Evolutionary conservation across 92 coral and sea anemone genomes (phyloP).

Genomic region (Muricea muricata): DNA sequence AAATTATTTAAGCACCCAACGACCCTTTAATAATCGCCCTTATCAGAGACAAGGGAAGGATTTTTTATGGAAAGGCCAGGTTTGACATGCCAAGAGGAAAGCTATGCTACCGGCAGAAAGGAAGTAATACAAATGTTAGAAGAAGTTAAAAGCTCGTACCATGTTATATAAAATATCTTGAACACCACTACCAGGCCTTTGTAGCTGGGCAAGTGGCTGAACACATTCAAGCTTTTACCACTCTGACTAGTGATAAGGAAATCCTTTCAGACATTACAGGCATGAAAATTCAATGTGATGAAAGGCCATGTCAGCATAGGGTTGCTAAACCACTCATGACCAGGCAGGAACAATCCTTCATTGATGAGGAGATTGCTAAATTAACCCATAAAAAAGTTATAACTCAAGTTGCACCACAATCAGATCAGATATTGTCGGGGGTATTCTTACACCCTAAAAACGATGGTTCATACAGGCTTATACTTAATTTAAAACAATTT

Average conservation of each 20-base stretch:
- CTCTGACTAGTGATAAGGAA: neutral
- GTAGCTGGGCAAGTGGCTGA: neutral
- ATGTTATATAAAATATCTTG: neutral
- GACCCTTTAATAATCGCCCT: neutral
- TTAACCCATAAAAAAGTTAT: neutral
- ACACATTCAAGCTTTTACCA: neutral
- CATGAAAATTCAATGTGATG: neutral
- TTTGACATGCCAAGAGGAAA: neutral
- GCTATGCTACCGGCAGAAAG: neutral
- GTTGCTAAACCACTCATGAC: neutral
- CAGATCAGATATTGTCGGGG: neutral
- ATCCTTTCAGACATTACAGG: neutral
- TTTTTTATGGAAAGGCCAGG: neutral
- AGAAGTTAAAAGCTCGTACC: neutral
- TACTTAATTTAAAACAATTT: neutral
- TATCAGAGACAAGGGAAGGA: constrained; percentile 3
- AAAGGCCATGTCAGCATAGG: neutral
- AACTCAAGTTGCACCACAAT: no score
- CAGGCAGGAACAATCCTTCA: neutral
- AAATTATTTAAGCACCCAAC: neutral
- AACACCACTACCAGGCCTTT: neutral
- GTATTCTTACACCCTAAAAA: neutral
- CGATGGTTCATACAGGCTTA: neutral
- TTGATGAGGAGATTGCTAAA: neutral
- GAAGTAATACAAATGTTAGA: neutral